Evolutionary conservation across 2,113 vertebrate species (phyloP).

Genomic region (Reinhardtius hippoglossoides): DNA sequence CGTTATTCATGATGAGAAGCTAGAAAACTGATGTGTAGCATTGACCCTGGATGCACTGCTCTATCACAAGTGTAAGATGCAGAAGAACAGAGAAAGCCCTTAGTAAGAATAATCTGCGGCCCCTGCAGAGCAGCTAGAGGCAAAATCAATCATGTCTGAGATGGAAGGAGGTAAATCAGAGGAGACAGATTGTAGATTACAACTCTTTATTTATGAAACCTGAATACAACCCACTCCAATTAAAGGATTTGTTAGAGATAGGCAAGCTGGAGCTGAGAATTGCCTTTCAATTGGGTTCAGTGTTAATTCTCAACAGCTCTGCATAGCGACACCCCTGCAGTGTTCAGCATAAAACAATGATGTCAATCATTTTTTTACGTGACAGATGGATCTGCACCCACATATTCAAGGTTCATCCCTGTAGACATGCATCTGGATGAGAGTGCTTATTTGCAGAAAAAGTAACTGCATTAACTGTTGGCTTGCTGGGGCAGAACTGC

Average conservation of each 20-base stretch:
- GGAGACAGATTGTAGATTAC: constrained; percentile 44
- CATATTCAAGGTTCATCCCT: constrained; percentile 2
- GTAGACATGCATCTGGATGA: constrained; percentile 14
- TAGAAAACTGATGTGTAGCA: background rate
- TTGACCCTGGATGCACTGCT: background rate
- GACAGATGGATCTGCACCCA: constrained; percentile 35
- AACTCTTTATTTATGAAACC: constrained; percentile 49
- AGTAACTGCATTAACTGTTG: constrained; percentile 12
- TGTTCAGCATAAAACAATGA: background rate
- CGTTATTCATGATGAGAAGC: background rate
- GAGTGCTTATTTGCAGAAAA: constrained; percentile 27
- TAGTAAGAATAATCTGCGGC: constrained; percentile 23
- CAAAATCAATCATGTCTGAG: constrained; percentile 30
- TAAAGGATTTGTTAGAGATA: constrained; percentile 31
- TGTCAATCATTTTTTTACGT: background rate
- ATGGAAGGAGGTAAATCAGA: constrained; percentile 27
- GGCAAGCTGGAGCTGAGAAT: background rate
- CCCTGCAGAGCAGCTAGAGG: constrained; percentile 16
- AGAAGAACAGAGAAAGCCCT: constrained; percentile 8
- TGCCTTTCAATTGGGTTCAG: background rate
- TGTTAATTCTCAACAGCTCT: constrained; percentile 15
- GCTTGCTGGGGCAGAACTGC: constrained; percentile 5
- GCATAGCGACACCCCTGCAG: background rate
- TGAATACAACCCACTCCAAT: constrained; percentile 3
- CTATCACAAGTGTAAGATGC: background rate